Percentiles rank a stretch among this genome's conserved stretches.
phyloP scores from a whole-genome alignment of 2,797 vertebrate species.

The Glyptemys insculpta region DNA sequence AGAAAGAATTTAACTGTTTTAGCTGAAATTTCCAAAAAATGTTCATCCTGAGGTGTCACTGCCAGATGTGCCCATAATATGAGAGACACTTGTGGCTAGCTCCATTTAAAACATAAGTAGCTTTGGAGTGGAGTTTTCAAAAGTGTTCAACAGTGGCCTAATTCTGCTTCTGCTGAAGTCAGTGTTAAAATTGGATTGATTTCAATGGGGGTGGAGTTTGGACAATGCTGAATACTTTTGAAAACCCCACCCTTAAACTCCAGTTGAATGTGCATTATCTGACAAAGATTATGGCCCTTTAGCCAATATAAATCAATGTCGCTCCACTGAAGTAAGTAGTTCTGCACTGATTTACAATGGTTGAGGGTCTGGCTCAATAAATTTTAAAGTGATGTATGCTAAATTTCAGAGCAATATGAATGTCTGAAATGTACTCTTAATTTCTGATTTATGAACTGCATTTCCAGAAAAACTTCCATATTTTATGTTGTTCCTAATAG shows the following conservation, averaged over 20 bases:
- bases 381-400: constrained; percentile 18
- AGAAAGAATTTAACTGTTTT: background rate
- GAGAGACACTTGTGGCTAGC: background rate
- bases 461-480: constrained; percentile 52
- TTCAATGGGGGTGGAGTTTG: background rate
- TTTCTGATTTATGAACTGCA: constrained; percentile 21
- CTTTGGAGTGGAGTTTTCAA: background rate
- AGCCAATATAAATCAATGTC: background rate
- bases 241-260: background rate
- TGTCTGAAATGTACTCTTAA: constrained; percentile 37
- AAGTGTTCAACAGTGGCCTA: background rate
- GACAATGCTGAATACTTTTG: background rate
- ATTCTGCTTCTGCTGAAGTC: background rate
- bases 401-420: constrained; percentile 50
- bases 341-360: background rate
- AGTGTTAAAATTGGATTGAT: background rate
- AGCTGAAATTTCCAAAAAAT: background rate
- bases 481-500: constrained; percentile 6
- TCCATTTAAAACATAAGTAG: constrained; percentile 38
- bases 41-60: background rate
- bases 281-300: background rate
- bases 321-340: background rate
- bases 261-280: background rate
- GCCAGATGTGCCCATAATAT: background rate
- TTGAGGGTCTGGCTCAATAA: background rate